Evolutionary conservation across 1,140 invertebrate genomes (phyloP), one percentile per base, ranked within the genome.

Genomic region (Anadara kagoshimensis): DNA sequence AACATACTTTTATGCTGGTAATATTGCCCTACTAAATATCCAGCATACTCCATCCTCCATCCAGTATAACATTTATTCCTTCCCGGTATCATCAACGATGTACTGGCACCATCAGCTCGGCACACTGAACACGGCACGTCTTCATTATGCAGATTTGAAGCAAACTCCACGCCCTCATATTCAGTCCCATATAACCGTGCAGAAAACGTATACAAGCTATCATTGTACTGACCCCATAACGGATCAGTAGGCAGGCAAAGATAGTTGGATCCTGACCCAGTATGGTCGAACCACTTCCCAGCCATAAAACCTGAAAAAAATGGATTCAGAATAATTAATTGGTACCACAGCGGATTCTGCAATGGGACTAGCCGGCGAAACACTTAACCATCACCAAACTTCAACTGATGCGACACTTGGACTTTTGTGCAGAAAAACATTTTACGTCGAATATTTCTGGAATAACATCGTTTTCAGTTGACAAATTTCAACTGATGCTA

Each of bases 121-220:
- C 79, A 81, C 14, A 78, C 69, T 24, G 79, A 71, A 68, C 79
- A 81, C 0, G 67, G 77, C 16, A 67, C 59, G 43, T 79, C 71
- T 20, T 75, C 67, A 29, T 77, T 41, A 7, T 68, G 51, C 44
- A 63, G 65, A 16, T 65, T 20, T 5, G 49, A 5, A n/a, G 29
- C 20, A n/a, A 54, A 57, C 14, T 47, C 18, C 22, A 65, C 43
- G 26, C 47, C 41, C 59, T 78, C 66, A 36, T 75, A 75, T 56
- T 80, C 78, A 5, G 71, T 59, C 1, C 78, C 78, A 47, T 51
- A 72, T 47, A 72, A 26, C 0, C 14, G 16, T 36, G 29, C 29
- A 36, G 29, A 36, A 36, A 3, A 36, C 29, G 7, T 36, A 36
- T 36, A 36, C 2, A 36, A 3, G 7, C 29, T 36, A 11, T 16